Evolutionary conservation across 1,140 invertebrate species (phyloP), one percentile per base, ranked within the genome.

Genomic region (Ericerus pela): DNA sequence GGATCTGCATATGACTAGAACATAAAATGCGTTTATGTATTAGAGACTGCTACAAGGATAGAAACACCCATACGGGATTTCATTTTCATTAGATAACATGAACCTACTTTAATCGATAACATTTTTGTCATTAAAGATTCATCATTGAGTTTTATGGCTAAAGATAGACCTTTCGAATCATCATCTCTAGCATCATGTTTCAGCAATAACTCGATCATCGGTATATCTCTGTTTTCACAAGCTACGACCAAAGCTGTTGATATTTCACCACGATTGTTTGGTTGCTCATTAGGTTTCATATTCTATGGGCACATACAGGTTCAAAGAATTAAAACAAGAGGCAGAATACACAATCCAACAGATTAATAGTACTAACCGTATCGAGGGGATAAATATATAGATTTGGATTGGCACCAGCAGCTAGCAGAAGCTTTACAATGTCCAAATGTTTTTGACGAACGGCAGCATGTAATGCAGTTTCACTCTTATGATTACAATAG

Each of bases 141-240:
- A 64, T 92, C 82, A 38, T 62, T 62, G 37, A 56, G 78, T 37
- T 75, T 68, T 8, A 80, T 78, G 3, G 82, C 82, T 53, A 85
- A 78, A 51, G 76, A 68, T 30, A 96, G 71, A 11, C 91, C 91
- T 59, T 80, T 77, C 55, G 86, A 85, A 36, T 90, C 82, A 51
- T 88, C 81, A 71, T 97, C 95, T 12, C 81, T 73, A 2, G 92
- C 91, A n/a, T 88, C 88, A 64, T 84, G 73, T 60, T 82, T 80
- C 8, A 97, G 68, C n/a, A 97, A 67, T 29, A 91, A 67, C 60
- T 88, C 81, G 10, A 85, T 67, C 64, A 82, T 75, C 22, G 77
- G 72, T 43, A 76, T 67, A 43, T 82, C 79, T 26, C 78, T 68
- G 59, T 79, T 78, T 58, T 73, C 73, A 62, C 81, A 84, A 16